phyloP scores from a whole-genome alignment of 2,113 vertebrate species.

The Tonatia bakeri region DNA sequence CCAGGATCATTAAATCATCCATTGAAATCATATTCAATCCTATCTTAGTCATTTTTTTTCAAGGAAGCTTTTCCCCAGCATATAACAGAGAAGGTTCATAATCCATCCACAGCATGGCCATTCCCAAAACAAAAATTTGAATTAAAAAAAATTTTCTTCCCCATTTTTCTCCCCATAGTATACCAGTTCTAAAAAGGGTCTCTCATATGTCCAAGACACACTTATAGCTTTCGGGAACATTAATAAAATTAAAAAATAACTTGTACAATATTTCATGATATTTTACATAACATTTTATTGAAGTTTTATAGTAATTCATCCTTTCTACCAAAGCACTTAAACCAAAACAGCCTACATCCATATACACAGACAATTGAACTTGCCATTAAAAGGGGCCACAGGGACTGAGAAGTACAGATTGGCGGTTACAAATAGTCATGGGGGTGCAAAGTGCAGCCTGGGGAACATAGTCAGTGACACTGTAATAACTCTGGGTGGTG shows the following conservation, averaged over 20 bases:
- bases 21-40: background rate
- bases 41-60: background rate
- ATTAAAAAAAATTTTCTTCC: background rate
- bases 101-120: background rate
- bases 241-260: background rate
- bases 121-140: background rate
- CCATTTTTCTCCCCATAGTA: background rate
- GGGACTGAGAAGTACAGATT: background rate
- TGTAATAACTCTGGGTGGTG: too few relatives aligned
- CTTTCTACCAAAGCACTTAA: background rate
- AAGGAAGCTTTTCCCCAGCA: background rate
- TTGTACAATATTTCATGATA: background rate
- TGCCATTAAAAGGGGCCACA: background rate
- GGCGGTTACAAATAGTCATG: background rate
- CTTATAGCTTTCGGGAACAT: background rate
- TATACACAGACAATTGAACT: background rate
- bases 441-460: too few relatives aligned
- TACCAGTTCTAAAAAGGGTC: background rate
- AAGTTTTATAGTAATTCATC: background rate
- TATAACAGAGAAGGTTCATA: background rate
- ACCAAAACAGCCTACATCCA: background rate
- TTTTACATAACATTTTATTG: conserved; percentile 11
- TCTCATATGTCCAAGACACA: background rate
- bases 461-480: too few relatives aligned
- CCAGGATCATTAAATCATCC: conserved; percentile 1